phyloP scores from a whole-genome alignment of 64 coral and sea anemone species.

The Actinia equina region DNA sequence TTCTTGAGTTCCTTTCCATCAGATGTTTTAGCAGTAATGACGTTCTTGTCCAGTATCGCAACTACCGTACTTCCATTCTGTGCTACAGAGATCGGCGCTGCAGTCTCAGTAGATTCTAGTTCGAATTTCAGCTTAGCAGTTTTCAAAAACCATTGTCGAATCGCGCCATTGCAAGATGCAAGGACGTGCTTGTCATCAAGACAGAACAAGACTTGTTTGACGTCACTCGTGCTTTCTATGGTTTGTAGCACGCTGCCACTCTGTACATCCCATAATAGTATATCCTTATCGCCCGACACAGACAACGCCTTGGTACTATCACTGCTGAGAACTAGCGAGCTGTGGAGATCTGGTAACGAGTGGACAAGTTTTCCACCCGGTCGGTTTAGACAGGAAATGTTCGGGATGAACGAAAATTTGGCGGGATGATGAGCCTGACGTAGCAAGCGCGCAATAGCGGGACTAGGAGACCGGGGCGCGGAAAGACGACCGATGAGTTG shows the following conservation, averaged over 20 bases:
- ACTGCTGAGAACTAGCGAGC: conserved; percentile 40
- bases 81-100: conserved; percentile 59
- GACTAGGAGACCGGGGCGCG: conserved; percentile 68
- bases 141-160: conserved; percentile 77
- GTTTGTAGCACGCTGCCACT: conserved; percentile 57
- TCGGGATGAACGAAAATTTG: conserved; percentile 75
- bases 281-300: conserved; percentile 52
- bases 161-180: conserved; percentile 55
- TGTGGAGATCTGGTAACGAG: conserved; percentile 73
- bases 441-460: conserved; percentile 63
- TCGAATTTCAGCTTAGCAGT: conserved; percentile 66
- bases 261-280: conserved; percentile 83
- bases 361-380: conserved; percentile 89
- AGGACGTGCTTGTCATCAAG: conserved; percentile 73
- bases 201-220: conserved; percentile 70
- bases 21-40: conserved; percentile 56
- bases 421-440: conserved; percentile 87
- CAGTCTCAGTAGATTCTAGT: conserved; percentile 37
- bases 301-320: conserved; percentile 71
- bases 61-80: conserved; percentile 56
- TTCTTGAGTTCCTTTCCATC: conserved; percentile 51
- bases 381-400: conserved; percentile 76
- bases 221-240: conserved; percentile 35
- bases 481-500: conserved; percentile 93
- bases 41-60: conserved; percentile 48